Percentiles rank a stretch among this genome's conserved stretches.
phyloP scores from a whole-genome alignment of 2,797 vertebrate genomes.

The Esox lucius region DNA sequence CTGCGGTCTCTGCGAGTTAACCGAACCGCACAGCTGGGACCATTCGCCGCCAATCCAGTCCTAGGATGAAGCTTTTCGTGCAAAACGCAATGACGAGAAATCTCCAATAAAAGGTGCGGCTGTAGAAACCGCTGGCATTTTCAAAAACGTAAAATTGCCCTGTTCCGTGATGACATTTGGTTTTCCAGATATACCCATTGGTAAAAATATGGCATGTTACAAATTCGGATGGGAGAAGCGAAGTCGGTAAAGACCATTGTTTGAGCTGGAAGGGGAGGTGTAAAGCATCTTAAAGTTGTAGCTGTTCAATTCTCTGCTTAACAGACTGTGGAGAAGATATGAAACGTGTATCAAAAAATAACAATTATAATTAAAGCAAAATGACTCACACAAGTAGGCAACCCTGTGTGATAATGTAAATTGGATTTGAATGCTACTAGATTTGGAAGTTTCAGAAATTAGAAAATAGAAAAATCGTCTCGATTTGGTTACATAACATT shows the following conservation, averaged over 20 bases:
- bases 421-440: neutral
- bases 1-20: slow-evolving; percentile 71
- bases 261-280: slow-evolving; percentile 73
- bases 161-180: slow-evolving; percentile 67
- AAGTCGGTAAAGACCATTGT: slow-evolving; percentile 94
- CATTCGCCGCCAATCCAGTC: slow-evolving; percentile 66
- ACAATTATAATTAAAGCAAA: neutral
- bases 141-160: slow-evolving; percentile 53
- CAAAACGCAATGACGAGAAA: slow-evolving; percentile 44
- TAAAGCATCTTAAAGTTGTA: slow-evolving; percentile 89
- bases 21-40: slow-evolving; percentile 73
- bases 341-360: neutral
- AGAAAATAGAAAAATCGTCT: neutral
- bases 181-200: slow-evolving; percentile 75
- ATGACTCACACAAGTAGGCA: neutral
- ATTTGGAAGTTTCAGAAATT: neutral
- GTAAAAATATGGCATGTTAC: slow-evolving; percentile 90
- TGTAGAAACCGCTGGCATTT: slow-evolving; percentile 63
- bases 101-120: slow-evolving; percentile 56
- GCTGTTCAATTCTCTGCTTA: slow-evolving; percentile 62
- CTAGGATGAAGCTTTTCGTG: slow-evolving; percentile 64
- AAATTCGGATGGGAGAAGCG: slow-evolving; percentile 88
- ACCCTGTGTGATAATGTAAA: neutral
- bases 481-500: neutral
- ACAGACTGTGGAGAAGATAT: neutral